These are phyloP conservation scores for Scaptomyza flava DNA, from an alignment of 2,888 invertebrate species.

Conservation along the genomic window DNA sequence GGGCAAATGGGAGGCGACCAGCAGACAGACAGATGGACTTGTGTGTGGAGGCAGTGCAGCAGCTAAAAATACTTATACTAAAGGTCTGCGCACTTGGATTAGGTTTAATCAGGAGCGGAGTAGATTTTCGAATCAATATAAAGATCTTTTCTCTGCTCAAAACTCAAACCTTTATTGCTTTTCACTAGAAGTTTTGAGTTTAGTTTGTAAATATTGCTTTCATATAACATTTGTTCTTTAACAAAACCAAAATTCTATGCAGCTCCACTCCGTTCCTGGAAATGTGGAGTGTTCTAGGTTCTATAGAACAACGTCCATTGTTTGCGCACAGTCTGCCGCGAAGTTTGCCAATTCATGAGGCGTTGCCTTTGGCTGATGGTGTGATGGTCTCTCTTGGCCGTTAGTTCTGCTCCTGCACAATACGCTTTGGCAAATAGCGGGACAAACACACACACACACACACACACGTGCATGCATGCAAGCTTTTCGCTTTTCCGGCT, in stretches of 20 bases:
- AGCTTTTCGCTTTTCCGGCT: slow-evolving; percentile 75
- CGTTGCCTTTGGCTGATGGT: slow-evolving; percentile 36
- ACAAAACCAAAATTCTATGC: background rate
- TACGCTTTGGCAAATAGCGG: slow-evolving; percentile 76
- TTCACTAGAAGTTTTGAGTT: no score
- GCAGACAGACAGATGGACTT: background rate
- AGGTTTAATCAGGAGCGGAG: slow-evolving; percentile 10
- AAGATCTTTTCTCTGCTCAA: no score
- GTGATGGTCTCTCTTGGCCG: slow-evolving; percentile 9
- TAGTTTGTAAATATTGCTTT: no score
- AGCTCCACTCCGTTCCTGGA: slow-evolving; percentile 9
- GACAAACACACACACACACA: slow-evolving; percentile 38
- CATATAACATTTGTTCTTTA: background rate
- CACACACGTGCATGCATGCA: slow-evolving; percentile 77
- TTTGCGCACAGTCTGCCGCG: slow-evolving; percentile 75
- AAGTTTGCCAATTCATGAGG: slow-evolving; percentile 74
- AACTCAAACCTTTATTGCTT: no score
- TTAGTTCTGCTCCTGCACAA: slow-evolving; percentile 46
- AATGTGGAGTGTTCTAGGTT: background rate
- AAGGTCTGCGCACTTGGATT: background rate
- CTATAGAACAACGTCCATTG: slow-evolving; percentile 53
- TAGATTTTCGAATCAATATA: no score
- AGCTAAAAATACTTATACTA: slow-evolving; percentile 1
- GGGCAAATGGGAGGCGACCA: slow-evolving; percentile 1
- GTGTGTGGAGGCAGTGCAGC: slow-evolving; percentile 7